Base-by-base conservation (phyloP, 2,888 invertebrate genomes). In the Drosophila putrida region DNA sequence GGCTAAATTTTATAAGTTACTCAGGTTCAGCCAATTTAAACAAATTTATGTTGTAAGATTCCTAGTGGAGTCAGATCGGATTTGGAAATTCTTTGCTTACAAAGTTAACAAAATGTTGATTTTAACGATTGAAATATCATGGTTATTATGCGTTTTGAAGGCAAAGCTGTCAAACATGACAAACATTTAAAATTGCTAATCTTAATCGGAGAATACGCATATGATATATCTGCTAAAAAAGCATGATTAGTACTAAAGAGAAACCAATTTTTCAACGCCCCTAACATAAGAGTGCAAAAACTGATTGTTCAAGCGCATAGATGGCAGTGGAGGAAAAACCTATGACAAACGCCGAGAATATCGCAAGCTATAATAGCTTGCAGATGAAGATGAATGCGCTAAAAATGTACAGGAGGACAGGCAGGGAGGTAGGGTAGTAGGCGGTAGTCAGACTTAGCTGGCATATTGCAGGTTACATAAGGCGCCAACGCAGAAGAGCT, bases 401-500 rank as follows among this genome's bases (percentile, higher is more conserved):
- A 50, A 77, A 77, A 74, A 11, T 44, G 63, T 43, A 46, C 11
- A 25, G 15, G 31, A n/a, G 20, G 25, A 6, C 10, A 47, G 49
- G 41, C 31, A 10, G 36, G 43, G 39, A 20, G 46, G 38, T 8
- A 20, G n/a, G 36, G 9, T 15, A 13, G 9, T 4, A 5, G 25
- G 28, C 10, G 28, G 41, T 15, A 28, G 41, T 10, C 25, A 43
- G 54, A 43, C 31, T 54, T 41, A 44, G 43, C 49, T 39, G 38
- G 38, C 50, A 13, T 47, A 41, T 62, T 20, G 51, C 36, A 63
- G 50, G 33, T 83, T 89, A 85, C 85, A 89, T 85, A 85, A 85
- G 80, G 83, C 75, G 82, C 83, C 83, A 82, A 84, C 86, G 83
- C 85, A 88, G 88, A 81, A 82, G 86, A 75, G 76, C 53, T 72